Percentiles rank a stretch among this genome's conserved stretches.
These are phyloP conservation scores for Lagopus leucura DNA, from an alignment of 2,113 vertebrate genomes.

Conservation along the genomic window DNA sequence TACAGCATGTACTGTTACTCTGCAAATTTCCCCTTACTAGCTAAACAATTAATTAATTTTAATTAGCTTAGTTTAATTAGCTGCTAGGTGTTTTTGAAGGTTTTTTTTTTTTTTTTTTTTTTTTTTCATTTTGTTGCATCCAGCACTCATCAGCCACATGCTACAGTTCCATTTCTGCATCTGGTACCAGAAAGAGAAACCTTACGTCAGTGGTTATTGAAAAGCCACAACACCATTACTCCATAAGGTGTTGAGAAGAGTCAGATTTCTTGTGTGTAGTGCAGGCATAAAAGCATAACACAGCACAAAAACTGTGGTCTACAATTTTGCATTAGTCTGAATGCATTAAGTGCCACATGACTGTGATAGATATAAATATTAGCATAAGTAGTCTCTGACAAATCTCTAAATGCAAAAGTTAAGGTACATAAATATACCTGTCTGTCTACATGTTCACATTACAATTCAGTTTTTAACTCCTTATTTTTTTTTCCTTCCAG, in stretches of 20 bases:
- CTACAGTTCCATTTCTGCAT: rapidly evolving
- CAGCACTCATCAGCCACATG: background rate
- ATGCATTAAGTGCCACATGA: background rate
- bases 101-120: background rate
- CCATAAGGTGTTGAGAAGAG: background rate
- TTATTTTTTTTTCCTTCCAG: background rate
- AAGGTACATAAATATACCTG: background rate
- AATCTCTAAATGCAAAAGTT: background rate
- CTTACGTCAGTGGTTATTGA: background rate
- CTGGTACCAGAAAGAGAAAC: background rate
- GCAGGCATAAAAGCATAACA: background rate
- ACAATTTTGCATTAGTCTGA: background rate
- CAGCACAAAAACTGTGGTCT: background rate
- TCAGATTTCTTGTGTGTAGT: background rate
- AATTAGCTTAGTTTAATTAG: background rate
- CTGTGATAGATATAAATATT: background rate
- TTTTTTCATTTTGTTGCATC: background rate
- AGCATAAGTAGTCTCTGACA: background rate
- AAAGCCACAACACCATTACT: background rate
- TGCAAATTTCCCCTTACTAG: background rate
- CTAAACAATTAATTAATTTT: background rate
- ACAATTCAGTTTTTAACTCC: background rate
- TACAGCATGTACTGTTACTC: background rate
- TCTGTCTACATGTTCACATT: background rate
- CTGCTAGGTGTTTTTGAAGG: background rate